Percentiles rank a stretch among this genome's conserved stretches.
Evolutionary conservation across 1,140 invertebrate species (phyloP).

Genomic region (Sinonovacula constricta): DNA sequence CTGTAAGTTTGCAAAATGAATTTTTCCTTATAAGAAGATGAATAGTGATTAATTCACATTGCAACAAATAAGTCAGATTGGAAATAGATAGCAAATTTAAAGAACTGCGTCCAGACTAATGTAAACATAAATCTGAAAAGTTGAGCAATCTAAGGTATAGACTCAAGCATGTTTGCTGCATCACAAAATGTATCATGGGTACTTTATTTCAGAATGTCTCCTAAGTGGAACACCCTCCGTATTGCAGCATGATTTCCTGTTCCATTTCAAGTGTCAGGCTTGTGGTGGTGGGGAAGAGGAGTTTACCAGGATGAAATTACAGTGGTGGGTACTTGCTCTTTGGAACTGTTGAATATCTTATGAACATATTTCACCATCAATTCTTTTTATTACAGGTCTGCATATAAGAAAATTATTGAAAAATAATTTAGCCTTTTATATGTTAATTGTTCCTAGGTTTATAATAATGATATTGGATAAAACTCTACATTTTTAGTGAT

Average conservation of each 20-base stretch:
- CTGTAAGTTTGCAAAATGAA: not conserved
- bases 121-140: not conserved
- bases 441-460: not conserved
- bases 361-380: not conserved
- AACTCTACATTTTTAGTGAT: too few relatives aligned
- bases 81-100: not conserved
- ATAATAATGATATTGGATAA: too few relatives aligned
- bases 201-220: slow-evolving; percentile 73
- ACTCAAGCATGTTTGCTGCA: not conserved
- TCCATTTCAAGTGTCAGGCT: slow-evolving; percentile 84
- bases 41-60: not conserved
- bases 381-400: not conserved
- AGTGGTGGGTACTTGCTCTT: slow-evolving; percentile 81
- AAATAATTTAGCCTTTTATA: not conserved
- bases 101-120: not conserved
- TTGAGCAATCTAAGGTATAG: not conserved
- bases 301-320: slow-evolving; percentile 83
- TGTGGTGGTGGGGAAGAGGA: slow-evolving; percentile 83
- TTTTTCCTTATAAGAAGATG: not conserved
- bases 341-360: not conserved
- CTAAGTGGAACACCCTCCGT: slow-evolving; percentile 81
- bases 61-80: not conserved
- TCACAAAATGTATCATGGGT: not conserved
- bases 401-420: not conserved
- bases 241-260: slow-evolving; percentile 87